These are phyloP conservation scores for Paelopatides confundens DNA, from an alignment of 53 echinoderm and acorn worm genomes.

Conservation along the genomic window DNA sequence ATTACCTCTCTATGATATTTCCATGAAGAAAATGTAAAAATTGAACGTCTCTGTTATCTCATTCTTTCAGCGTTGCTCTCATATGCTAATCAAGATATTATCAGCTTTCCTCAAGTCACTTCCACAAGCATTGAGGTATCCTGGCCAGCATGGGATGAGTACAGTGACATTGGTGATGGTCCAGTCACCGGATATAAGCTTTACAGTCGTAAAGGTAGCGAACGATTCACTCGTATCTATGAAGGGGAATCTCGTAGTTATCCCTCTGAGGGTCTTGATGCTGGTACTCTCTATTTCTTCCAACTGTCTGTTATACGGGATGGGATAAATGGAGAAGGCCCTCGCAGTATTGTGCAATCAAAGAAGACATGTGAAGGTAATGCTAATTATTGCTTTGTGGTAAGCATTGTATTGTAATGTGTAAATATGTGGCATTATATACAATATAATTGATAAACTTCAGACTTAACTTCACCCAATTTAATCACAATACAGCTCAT, in stretches of 20 bases:
- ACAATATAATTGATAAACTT: no score
- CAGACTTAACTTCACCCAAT: no score
- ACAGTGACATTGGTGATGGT: background rate
- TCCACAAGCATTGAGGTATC: background rate
- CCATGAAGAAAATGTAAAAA: no score
- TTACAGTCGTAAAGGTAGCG: background rate
- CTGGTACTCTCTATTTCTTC: background rate
- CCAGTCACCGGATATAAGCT: background rate
- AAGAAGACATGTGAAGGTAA: background rate
- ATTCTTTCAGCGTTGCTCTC: background rate
- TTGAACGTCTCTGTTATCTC: no score
- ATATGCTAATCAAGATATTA: background rate
- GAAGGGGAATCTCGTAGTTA: background rate
- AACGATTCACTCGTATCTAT: background rate
- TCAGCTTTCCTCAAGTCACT: background rate
- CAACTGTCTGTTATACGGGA: background rate
- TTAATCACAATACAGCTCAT: no score
- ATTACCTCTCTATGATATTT: no score
- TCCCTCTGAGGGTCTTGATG: background rate
- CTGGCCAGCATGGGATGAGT: background rate
- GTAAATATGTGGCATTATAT: no score
- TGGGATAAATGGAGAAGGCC: background rate
- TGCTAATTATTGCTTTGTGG: no score
- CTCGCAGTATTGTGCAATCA: background rate
- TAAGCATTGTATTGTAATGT: no score